Evolutionary conservation across 1,140 invertebrate species (phyloP), one percentile per base, ranked within the genome.

Genomic region (Drosophila takahashii): DNA sequence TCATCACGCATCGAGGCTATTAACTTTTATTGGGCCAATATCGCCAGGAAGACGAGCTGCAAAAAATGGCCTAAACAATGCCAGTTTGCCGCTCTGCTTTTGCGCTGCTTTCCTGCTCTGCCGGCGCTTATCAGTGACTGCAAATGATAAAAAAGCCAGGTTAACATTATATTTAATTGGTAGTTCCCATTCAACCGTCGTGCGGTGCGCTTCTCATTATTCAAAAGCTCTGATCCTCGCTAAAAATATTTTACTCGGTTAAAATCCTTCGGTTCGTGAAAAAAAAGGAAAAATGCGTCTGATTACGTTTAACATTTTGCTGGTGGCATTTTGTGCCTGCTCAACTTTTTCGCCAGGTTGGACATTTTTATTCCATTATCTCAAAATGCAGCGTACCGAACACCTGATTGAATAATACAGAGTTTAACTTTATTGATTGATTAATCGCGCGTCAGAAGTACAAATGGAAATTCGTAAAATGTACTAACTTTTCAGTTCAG

Each of bases 131-230:
- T 87, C 81, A 78, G 81, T 27, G 50, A 47, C 45, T 45, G 41
- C 32, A 56, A 75, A 77, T 57, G 83, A 83, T 81, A 87, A 89
- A 89, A 89, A 90, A 77, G 64, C 72, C 73, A 72, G 77, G 81
- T 90, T 91, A 91, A 91, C 81, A 87, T 78, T 87, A 67, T 86
- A 90, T 90, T 85, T 87, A 87, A 90, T 84, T 87, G 81, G 61
- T 91, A 91, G 90, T 91, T 81, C 53, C 64, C 62, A 72, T 87
- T 81, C 58, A 56, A 80, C 57, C 58, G 60, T 80, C 77, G 69
- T 76, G 52, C 60, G 39, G 78, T 56, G 67, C 77, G 74, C 72
- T 80, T 77, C 74, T 64, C 52, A 59, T 77, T 61, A 65, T 64
- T 66, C 50, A 29, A 3, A 29, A 32, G 54, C 18, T 51, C 18